Evolutionary conservation across 2,797 vertebrate species (phyloP).

Genomic region (Vipera ursinii): DNA sequence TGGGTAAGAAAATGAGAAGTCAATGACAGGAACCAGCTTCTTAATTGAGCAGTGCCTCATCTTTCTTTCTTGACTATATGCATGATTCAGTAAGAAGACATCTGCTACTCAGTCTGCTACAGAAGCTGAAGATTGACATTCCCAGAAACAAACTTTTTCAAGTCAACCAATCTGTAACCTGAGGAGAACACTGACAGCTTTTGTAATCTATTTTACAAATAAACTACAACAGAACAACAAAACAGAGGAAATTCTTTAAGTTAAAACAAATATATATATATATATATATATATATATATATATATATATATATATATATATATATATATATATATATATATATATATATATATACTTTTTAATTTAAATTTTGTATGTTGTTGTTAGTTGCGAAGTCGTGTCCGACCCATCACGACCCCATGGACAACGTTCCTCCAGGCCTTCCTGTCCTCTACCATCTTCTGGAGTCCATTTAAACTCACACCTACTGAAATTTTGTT

Average conservation of each 20-base stretch:
- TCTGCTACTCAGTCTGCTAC: background rate
- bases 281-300: no score
- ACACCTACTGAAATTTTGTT: background rate
- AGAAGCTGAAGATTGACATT: background rate
- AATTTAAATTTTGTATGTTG: background rate
- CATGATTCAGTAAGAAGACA: background rate
- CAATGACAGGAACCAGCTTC: background rate
- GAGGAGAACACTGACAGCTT: background rate
- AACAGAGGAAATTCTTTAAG: background rate
- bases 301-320: no score
- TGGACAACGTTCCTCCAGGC: no score
- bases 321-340: no score
- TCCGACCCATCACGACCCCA: no score
- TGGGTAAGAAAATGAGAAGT: background rate
- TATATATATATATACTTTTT: background rate
- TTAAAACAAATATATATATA: background rate
- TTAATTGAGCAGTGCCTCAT: background rate
- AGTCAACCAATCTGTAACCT: background rate
- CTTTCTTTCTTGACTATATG: background rate
- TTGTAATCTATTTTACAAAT: background rate
- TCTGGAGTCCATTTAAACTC: no score
- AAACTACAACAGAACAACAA: background rate
- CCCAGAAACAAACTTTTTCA: background rate
- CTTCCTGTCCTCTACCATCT: no score
- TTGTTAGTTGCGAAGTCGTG: no score